Base-by-base conservation (phyloP, 2,888 invertebrate genomes). In the Papilio demoleus region DNA sequence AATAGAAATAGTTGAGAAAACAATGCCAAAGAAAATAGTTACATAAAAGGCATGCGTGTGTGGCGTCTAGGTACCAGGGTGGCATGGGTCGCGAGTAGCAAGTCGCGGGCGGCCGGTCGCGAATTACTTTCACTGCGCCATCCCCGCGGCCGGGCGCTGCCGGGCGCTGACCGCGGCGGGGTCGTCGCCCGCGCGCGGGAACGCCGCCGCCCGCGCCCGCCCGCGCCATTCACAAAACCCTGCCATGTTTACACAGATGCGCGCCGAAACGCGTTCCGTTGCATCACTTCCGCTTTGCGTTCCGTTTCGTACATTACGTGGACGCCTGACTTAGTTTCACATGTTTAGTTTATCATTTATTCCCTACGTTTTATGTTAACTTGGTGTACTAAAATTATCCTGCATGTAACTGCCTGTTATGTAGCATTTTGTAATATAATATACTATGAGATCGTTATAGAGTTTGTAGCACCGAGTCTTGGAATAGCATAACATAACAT, bases 71-170 rank as follows among this genome's bases (percentile, higher is more conserved):
- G 85, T 85, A 86, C 88, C 85, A 86, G 85, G 88, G 83, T 79
- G 84, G 88, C 88, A 86, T 85, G 83, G 82, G 42, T 17, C 42
- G 42, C 42, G 42, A 42, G 42, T n/a, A 42, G 42, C 42, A 17
- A 42, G 81, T 84, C 81, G 90, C 88, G 81, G 82, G 89, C 88
- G 86, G 86, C 85, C 81, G 87, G 75, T 89, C 87, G 91, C 91
- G 90, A 92, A 92, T 91, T 91, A 92, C 92, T 92, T 92, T 92
- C 92, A 92, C 92, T 92, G 85, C 83, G 83, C 86, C 90, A 88
- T 90, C 90, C 90, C 86, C 50, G 50, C 50, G 50, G 42, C 42
- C 42, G 42, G 42, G 42, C 34, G 34, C 31, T 6, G 42, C 24
- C 90, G 90, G 82, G 80, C 82, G 90, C 84, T 89, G 89, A 89